phyloP scores from a whole-genome alignment of 2,797 vertebrate species.

The Acridotheres tristis region DNA sequence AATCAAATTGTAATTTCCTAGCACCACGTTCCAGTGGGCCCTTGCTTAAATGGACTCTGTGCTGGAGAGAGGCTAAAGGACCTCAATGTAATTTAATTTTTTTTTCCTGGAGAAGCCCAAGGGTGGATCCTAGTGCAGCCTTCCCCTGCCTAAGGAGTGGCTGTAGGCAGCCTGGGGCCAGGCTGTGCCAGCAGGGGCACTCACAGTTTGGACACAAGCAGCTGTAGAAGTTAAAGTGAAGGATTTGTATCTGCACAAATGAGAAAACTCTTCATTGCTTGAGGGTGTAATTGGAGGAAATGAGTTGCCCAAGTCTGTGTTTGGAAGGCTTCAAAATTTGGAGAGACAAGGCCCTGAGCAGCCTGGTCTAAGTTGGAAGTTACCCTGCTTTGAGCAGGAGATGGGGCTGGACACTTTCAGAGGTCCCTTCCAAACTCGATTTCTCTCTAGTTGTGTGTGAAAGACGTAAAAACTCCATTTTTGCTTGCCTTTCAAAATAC shows the following conservation, averaged over 20 bases:
- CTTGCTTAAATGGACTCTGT: background rate
- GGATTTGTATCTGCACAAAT: background rate
- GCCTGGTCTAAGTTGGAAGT: background rate
- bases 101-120: background rate
- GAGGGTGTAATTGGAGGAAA: background rate
- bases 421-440: accelerated
- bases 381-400: background rate
- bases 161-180: background rate
- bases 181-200: background rate
- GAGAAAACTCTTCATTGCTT: background rate
- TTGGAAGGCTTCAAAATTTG: background rate
- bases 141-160: background rate
- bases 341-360: background rate
- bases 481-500: background rate
- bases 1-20: background rate
- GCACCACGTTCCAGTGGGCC: background rate
- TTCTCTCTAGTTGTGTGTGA: background rate
- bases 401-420: background rate
- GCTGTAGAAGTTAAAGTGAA: background rate
- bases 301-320: background rate
- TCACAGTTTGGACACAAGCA: background rate
- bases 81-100: accelerated
- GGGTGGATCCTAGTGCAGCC: background rate
- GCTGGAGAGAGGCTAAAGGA: background rate
- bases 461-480: background rate